phyloP scores from a whole-genome alignment of 2,888 invertebrate genomes.

The Thereva nobilitata region DNA sequence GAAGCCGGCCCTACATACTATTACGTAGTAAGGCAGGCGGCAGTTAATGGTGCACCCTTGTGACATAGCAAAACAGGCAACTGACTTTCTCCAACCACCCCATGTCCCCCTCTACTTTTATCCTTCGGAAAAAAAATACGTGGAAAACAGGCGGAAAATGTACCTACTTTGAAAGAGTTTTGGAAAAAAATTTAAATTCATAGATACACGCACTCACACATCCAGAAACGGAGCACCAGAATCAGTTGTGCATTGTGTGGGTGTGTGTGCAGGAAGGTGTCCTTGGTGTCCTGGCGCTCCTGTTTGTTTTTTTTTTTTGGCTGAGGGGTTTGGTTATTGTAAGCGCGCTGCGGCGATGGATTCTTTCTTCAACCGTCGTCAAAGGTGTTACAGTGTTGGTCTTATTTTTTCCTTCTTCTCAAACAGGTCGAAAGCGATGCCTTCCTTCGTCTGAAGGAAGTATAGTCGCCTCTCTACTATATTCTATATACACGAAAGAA shows the following conservation, averaged over 20 bases:
- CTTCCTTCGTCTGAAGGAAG: slow-evolving; percentile 24
- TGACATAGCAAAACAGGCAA: slow-evolving; percentile 8
- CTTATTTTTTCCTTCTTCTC: background rate
- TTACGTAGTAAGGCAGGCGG: background rate
- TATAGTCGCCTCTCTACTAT: slow-evolving; percentile 1
- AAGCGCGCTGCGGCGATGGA: slow-evolving; percentile 26
- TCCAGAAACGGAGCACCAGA: slow-evolving; percentile 12
- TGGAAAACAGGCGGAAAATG: slow-evolving; percentile 8
- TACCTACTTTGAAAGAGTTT: slow-evolving; percentile 20
- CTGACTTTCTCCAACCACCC: background rate
- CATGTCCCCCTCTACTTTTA: background rate
- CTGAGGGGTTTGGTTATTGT: background rate
- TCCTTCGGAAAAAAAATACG: too few relatives aligned
- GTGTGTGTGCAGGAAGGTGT: background rate
- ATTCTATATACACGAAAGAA: background rate
- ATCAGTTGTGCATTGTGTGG: slow-evolving; percentile 18
- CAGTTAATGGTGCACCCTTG: slow-evolving; percentile 19
- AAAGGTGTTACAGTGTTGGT: slow-evolving; percentile 35
- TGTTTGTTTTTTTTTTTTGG: slow-evolving; percentile 10
- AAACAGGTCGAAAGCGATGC: slow-evolving; percentile 27
- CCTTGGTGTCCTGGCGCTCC: slow-evolving; percentile 20
- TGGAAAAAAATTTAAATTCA: slow-evolving; percentile 29
- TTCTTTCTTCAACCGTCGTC: slow-evolving; percentile 33
- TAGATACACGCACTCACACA: slow-evolving; percentile 28
- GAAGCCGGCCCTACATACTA: background rate